These are phyloP conservation scores for Enteromius fasciolatus DNA, from an alignment of 2,797 vertebrate species.

Conservation along the genomic window DNA sequence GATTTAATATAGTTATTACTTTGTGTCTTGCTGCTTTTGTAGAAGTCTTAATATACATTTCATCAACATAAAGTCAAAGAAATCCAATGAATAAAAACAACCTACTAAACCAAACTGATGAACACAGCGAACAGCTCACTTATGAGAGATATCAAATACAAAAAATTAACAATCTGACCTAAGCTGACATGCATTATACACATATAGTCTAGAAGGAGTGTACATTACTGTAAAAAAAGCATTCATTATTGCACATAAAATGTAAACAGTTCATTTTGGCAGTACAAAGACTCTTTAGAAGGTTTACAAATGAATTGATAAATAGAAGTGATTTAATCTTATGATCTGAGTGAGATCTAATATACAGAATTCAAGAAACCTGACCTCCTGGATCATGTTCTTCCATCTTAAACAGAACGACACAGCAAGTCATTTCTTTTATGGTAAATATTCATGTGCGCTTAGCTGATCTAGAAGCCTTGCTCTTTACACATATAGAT, in stretches of 20 bases:
- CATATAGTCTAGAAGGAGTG: background rate
- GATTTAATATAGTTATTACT: background rate
- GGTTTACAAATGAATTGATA: background rate
- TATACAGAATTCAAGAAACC: background rate
- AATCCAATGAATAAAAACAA: conserved; percentile 12
- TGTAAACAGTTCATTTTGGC: conserved; percentile 36
- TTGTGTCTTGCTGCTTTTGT: background rate
- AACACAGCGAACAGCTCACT: background rate
- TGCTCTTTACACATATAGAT: background rate
- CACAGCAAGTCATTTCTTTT: background rate
- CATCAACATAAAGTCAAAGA: conserved; percentile 10
- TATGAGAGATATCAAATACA: background rate
- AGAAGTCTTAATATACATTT: conserved; percentile 6
- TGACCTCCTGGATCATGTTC: background rate
- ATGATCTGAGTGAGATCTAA: background rate
- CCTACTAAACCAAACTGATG: background rate
- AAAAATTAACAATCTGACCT: background rate
- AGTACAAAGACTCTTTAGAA: conserved; percentile 18
- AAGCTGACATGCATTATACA: background rate
- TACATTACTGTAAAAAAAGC: conserved; percentile 1
- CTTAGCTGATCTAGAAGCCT: background rate
- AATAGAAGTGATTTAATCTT: background rate
- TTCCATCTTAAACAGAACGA: background rate
- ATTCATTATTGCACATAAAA: conserved; percentile 32
- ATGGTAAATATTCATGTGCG: background rate